Evolutionary conservation across 2,113 vertebrate genomes (phyloP), one percentile per base, ranked within the genome.

Genomic region (Trogon melanurus): DNA sequence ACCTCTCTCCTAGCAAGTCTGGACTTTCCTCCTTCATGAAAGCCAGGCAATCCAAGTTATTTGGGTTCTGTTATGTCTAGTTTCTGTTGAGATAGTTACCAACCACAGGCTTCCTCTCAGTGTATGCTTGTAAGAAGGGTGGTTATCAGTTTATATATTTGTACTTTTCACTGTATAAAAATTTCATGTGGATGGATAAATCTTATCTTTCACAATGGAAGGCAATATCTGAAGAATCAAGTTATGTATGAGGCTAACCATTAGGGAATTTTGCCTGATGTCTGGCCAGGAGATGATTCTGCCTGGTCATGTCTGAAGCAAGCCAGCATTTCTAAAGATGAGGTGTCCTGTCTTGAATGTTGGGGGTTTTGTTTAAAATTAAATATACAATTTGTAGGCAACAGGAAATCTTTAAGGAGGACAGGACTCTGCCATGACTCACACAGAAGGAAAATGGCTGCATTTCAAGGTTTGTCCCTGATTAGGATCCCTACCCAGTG

Each of bases 261-360:
- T 91, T 74, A 60, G 87, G 80, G 91, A 95, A 92, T 96, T 94
- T 91, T 95, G 76, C 89, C 66, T 88, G 58, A 57, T 96, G 93
- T 92, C 94, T 95, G 94, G 89, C 95, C 93, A 95, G 89, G 61
- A 95, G 89, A 41, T 92, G 61, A 56, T 86, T 97, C 73, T 89
- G 89, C 93, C 91, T 95, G 79, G 80, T 79, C 38, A 36, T 81
- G 73, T 69, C 80, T 0, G 1, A 89, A 91, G 34, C 76, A 51
- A 87, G 34, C 48, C 65, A 81, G 20, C 8, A 5, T 92, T 95
- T 90, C 89, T 92, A 32, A 87, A 93, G 84, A 85, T 89, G 91
- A 48, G 80, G 71, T 72, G 45, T 93, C 69, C 73, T 87, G 72
- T 72, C 32, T 29, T 84, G 61, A 78, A 57, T 85, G 32, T 29